Evolutionary conservation across 2,113 vertebrate genomes (phyloP).

Genomic region (Dasyurus viverrinus): DNA sequence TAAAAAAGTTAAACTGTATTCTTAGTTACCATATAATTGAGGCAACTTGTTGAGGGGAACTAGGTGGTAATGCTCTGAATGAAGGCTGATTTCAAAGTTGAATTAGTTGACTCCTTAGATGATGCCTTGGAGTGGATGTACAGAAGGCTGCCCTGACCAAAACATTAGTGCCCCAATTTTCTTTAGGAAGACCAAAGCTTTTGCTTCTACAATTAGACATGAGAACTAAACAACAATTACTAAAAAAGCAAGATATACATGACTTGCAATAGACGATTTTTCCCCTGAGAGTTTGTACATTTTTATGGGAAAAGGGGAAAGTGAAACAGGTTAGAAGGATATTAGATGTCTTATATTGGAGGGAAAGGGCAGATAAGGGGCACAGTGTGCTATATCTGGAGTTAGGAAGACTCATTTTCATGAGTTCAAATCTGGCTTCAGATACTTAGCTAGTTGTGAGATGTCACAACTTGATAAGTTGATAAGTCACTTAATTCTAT

Average conservation of each 20-base stretch:
- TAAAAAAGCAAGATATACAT: constrained; percentile 68
- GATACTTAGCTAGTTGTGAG: neutral
- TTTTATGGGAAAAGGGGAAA: neutral
- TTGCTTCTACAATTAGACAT: constrained; percentile 61
- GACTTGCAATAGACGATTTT: constrained; percentile 50
- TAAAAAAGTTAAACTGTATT: neutral
- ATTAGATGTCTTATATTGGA: neutral
- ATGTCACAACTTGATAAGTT: neutral
- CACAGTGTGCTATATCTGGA: neutral
- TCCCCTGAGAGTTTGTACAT: neutral
- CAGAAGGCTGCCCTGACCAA: neutral
- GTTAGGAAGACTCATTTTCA: neutral
- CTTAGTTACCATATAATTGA: neutral
- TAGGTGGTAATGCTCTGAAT: neutral
- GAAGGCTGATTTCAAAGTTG: neutral
- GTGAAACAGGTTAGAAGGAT: neutral
- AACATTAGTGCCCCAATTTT: constrained; percentile 53
- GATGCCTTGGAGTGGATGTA: neutral
- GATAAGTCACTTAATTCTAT: neutral
- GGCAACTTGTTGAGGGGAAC: neutral
- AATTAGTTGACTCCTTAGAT: neutral
- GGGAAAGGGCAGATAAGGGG: neutral
- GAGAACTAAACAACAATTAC: constrained; percentile 66
- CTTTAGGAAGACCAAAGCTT: constrained; percentile 53
- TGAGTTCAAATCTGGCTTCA: neutral